Evolutionary conservation across 2,888 invertebrate species (phyloP), one percentile per base, ranked within the genome.

Genomic region (Ormia ochracea): DNA sequence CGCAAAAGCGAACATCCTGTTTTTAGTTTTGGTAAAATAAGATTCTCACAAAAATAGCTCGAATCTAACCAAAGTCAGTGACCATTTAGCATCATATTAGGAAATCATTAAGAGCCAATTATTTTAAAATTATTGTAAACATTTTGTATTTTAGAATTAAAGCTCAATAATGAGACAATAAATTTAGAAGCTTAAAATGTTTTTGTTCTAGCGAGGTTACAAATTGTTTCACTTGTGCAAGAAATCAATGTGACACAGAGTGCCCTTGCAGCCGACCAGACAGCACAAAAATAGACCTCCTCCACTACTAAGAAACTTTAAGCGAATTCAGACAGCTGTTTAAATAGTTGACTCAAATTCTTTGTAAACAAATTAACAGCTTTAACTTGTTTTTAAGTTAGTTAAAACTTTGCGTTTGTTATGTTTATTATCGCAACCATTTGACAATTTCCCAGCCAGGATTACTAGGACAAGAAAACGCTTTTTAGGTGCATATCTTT

Each of bases 11-110:
- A 82, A 82, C 82, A 83, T 81, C 81, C 85, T 78, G 38, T 69
- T 17, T 79, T 83, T 59, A 82, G 84, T 84, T 68, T 78, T 78
- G 68, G 78, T 28, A 68, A 12, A 56, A 36, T 36, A 56, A 84
- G 83, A 83, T 84, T 84, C 84, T 68, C 75, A 86, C 88, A 88
- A 88, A 85, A 86, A 89, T 88, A 88, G 87, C 83, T 81, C 79
- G 83, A 84, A 85, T 84, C 85, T 69, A 84, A 85, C 85, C 84
- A 84, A 78, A 78, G 83, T 88, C 88, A 88, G 87, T 85, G 73
- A 82, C 82, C 82, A 84, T 50, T 82, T 85, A 83, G 86, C 88
- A 88, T 88, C 88, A 89, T 50, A 28, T 83, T 82, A 21, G 66
- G 52, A 41, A 70, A 26, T 33, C 17, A 78, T 70, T 82, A 78